These are phyloP conservation scores for Ophion slaviceki DNA, from an alignment of 2,888 invertebrate genomes.

Conservation along the genomic window DNA sequence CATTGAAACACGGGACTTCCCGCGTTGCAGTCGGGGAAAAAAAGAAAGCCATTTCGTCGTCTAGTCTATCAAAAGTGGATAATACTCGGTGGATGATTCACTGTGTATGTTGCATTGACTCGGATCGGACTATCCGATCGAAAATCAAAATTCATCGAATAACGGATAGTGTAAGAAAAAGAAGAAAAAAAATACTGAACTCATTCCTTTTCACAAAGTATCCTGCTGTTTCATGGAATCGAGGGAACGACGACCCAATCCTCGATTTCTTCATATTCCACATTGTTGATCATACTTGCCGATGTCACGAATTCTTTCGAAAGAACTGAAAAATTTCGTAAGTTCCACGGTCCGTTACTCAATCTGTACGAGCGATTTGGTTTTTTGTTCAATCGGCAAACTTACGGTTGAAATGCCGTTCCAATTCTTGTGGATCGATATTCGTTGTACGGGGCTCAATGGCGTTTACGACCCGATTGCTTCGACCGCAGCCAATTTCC, in stretches of 20 bases:
- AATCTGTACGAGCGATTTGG: neutral
- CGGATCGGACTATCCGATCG: neutral
- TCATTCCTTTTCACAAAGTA: constrained; percentile 18
- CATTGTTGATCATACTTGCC: constrained; percentile 46
- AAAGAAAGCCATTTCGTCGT: constrained; percentile 2
- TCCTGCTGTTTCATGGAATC: constrained; percentile 38
- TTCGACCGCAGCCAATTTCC: constrained; percentile 45
- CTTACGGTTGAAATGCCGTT: constrained; percentile 77
- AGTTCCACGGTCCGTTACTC: constrained; percentile 10
- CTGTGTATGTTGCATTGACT: constrained; percentile 5
- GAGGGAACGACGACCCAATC: constrained; percentile 78
- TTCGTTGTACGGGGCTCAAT: constrained; percentile 30
- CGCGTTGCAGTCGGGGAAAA: neutral
- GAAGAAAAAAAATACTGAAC: neutral
- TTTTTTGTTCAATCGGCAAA: constrained; percentile 21
- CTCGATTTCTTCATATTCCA: constrained; percentile 75
- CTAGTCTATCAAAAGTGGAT: constrained; percentile 36
- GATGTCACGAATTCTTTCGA: constrained; percentile 78
- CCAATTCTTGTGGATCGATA: constrained; percentile 71
- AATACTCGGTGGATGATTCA: constrained; percentile 40
- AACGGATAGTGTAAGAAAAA: neutral
- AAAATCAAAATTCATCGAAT: constrained; percentile 5
- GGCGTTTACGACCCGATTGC: constrained; percentile 39
- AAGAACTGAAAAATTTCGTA: constrained; percentile 74
- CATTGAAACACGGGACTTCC: constrained; percentile 6